Evolutionary conservation across 2,888 invertebrate species (phyloP).

Genomic region (Cephus spinipes): DNA sequence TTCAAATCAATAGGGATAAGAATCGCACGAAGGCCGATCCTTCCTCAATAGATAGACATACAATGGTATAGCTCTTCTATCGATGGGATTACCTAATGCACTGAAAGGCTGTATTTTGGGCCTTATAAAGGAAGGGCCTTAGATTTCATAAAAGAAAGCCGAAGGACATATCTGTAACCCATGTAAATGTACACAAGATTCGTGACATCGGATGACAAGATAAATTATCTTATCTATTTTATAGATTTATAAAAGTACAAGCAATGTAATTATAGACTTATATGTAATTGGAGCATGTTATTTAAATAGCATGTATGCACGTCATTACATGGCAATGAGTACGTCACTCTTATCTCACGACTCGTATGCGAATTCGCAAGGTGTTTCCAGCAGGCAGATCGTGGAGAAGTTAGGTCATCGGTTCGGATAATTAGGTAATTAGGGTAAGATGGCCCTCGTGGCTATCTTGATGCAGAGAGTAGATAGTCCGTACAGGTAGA

Average conservation of each 20-base stretch:
- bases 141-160: not conserved
- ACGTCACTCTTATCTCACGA: not conserved
- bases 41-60: not conserved
- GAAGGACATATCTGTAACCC: not conserved
- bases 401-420: slow-evolving; percentile 53
- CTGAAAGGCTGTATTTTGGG: not conserved
- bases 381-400: not conserved
- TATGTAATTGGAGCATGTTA: not conserved
- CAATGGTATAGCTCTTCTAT: not conserved
- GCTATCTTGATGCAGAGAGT: slow-evolving; percentile 44
- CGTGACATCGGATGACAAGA: not conserved
- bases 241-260: not conserved
- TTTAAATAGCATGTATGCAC: not conserved
- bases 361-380: not conserved
- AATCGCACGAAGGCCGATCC: not conserved
- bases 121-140: not conserved
- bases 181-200: not conserved
- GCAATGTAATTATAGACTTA: not conserved
- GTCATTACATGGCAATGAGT: not conserved
- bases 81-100: not conserved
- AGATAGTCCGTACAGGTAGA: not conserved
- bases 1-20: slow-evolving; percentile 56
- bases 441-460: slow-evolving; percentile 57
- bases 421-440: slow-evolving; percentile 60
- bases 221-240: not conserved